These are phyloP conservation scores for Caenorhabditis plicata DNA, from an alignment of 2,888 invertebrate genomes.

Conservation along the genomic window DNA sequence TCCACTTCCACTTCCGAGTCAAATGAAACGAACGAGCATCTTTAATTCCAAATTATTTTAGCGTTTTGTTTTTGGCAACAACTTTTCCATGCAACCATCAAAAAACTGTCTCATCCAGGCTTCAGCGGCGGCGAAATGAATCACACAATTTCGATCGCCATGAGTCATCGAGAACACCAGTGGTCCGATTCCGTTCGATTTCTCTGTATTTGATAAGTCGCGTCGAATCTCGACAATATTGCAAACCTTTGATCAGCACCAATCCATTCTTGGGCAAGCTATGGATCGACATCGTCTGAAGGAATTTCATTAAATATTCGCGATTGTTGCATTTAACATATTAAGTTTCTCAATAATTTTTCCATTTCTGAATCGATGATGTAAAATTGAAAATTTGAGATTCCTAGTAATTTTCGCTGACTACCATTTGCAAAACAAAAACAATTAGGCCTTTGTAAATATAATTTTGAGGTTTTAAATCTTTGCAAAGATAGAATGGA, in stretches of 20 bases:
- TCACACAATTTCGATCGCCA: constrained; percentile 3
- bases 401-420: no score
- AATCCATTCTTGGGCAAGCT: constrained; percentile 4
- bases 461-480: no score
- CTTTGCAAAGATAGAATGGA: no score
- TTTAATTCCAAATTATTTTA: not conserved
- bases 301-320: no score
- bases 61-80: not conserved
- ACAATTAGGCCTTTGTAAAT: no score
- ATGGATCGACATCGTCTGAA: constrained; percentile 1
- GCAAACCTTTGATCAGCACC: not conserved
- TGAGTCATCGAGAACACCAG: constrained; percentile 1
- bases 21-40: not conserved
- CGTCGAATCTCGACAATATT: constrained; percentile 6
- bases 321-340: no score
- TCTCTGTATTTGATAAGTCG: constrained; percentile 2
- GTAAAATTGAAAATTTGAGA: no score
- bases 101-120: not conserved
- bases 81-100: constrained; percentile 3
- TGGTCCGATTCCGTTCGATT: not conserved
- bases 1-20: constrained; percentile 1
- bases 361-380: no score
- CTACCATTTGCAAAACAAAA: no score
- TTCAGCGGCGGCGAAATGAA: not conserved
- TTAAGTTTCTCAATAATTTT: no score